These are phyloP conservation scores for Aromia moschata DNA, from an alignment of 2,888 invertebrate genomes.

Conservation along the genomic window DNA sequence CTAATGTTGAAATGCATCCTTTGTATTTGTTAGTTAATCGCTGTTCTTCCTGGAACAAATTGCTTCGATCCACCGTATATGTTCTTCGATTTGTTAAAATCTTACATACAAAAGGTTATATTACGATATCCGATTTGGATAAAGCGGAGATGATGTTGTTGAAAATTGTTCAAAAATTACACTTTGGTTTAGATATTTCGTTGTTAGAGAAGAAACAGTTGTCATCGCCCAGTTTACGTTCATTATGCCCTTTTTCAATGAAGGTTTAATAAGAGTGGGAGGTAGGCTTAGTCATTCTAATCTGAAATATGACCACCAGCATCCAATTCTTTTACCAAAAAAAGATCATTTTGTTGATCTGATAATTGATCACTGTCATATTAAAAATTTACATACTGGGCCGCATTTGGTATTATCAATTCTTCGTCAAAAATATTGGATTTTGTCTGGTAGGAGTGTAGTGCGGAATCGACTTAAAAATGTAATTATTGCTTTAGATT, in stretches of 20 bases:
- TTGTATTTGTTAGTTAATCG: conserved; percentile 3
- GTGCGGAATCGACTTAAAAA: conserved; percentile 24
- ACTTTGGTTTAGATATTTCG: neutral
- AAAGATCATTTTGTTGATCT: conserved; percentile 13
- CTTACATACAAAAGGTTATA: neutral
- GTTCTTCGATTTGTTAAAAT: neutral
- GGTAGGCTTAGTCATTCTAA: neutral
- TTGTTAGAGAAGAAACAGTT: too few species aligned
- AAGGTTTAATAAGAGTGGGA: neutral
- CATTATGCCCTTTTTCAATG: neutral
- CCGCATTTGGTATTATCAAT: conserved; percentile 16
- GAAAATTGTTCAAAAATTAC: conserved; percentile 2
- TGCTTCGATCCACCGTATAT: neutral
- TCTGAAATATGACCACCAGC: neutral
- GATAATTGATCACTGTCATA: conserved; percentile 22
- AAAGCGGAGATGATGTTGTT: conserved; percentile 1
- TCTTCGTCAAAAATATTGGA: conserved; percentile 26
- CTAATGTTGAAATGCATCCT: neutral
- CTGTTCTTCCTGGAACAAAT: neutral
- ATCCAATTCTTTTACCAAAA: conserved; percentile 16
- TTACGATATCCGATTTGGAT: conserved; percentile 1
- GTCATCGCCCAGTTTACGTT: too few species aligned
- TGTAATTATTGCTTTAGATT: conserved; percentile 23
- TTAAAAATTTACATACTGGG: conserved; percentile 16
- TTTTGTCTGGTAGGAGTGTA: conserved; percentile 18